Base-by-base conservation (phyloP, 2,888 invertebrate genomes). In the Eugnorisma glareosa region DNA sequence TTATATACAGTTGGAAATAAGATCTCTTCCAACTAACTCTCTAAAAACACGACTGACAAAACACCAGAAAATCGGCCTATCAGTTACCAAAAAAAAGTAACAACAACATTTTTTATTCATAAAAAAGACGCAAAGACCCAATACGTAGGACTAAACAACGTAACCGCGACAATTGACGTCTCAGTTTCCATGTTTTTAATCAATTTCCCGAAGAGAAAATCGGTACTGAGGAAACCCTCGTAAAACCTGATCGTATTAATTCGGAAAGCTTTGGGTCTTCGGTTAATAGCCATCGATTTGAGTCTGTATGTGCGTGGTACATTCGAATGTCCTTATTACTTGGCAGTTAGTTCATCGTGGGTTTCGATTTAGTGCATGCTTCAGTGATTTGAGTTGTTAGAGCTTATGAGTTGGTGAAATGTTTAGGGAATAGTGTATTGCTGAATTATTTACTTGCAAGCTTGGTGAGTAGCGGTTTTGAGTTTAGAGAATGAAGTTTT, bases 221-320 rank as follows among this genome's bases (percentile, higher is more conserved):
- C 31, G 64, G 67, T 69, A 54, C 57, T 76, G 21, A 31, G 40
- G 68, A 40, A 40, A 73, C 69, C 73, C 72, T 86, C 84, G 72
- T 78, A 86, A 86, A 83, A 67, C 72, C 71, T n/a, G 79, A 75
- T 75, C 79, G 83, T 78, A 86, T 79, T 84, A 79, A 79, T 84
- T 79, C 75, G 72, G 79, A 73, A 64, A 73, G 68, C 54, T 84
- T 69, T 75, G 70, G 67, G 61, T 63, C 48, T 59, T 73, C 75
- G 40, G 48, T 75, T 84, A 84, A 86, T 75, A 75, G 71, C 54
- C 63, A 79, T 84, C 71, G 84, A 75, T 84, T 85, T 63, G 70
- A n/a, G 57, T 35, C 37, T 37, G 51, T 57, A 66, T 71, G 73
- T 77, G 77, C 72, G 81, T 67, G 28, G 64, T 78, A 73, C 74